phyloP scores from a whole-genome alignment of 2,888 invertebrate genomes.

The Blera fallax region DNA sequence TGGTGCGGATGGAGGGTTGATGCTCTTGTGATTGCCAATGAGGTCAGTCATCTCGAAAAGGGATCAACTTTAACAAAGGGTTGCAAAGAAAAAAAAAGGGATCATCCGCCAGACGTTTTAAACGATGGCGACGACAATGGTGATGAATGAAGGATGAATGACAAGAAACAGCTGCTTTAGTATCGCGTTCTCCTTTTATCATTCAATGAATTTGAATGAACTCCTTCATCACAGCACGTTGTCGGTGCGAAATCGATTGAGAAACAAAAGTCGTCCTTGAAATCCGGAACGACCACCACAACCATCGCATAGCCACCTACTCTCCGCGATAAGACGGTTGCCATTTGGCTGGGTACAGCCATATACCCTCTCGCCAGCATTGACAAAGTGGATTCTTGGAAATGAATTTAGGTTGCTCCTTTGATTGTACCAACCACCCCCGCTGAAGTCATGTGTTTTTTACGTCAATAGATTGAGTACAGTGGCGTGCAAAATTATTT shows the following conservation, averaged over 20 bases:
- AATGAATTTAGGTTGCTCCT: neutral
- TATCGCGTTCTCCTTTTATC: neutral
- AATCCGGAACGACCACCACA: neutral
- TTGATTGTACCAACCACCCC: neutral
- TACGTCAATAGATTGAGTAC: neutral
- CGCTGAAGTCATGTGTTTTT: neutral
- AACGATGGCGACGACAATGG: neutral
- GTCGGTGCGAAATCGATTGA: constrained; percentile 48
- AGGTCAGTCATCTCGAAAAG: constrained; percentile 41
- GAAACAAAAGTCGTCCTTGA: constrained; percentile 53
- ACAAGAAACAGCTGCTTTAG: constrained; percentile 31
- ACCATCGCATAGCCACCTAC: neutral
- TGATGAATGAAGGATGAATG: neutral
- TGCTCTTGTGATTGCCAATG: constrained; percentile 19
- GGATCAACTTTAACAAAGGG: neutral
- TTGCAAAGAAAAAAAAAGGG: neutral
- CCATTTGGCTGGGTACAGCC: neutral
- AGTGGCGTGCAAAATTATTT: neutral
- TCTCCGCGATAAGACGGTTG: neutral
- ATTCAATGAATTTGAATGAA: constrained; percentile 19
- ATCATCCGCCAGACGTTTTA: constrained; percentile 6
- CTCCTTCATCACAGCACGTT: neutral
- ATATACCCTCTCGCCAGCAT: neutral
- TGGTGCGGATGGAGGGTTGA: neutral
- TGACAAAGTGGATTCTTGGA: constrained; percentile 8